These are phyloP conservation scores for Salminus brasiliensis DNA, from an alignment of 2,113 vertebrate species.

Conservation along the genomic window DNA sequence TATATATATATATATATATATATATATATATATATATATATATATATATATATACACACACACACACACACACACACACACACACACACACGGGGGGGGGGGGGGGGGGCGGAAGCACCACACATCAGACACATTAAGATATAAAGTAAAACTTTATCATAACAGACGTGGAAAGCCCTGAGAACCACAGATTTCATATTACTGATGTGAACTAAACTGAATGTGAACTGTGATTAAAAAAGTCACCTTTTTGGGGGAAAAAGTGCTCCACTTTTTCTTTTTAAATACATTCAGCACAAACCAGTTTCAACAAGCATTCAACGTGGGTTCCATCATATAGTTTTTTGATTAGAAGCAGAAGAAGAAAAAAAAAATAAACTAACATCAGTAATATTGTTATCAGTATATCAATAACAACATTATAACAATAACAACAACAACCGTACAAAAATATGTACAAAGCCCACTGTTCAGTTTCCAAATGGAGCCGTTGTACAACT, in stretches of 20 bases:
- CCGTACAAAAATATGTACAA: constrained; percentile 82
- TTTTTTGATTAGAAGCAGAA: constrained; percentile 73
- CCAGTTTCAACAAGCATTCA: constrained; percentile 77
- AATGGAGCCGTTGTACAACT: constrained; percentile 75
- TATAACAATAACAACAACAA: constrained; percentile 69
- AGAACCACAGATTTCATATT: constrained; percentile 81
- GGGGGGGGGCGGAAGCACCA: no score
- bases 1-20: no score
- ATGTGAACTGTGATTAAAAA: constrained; percentile 60
- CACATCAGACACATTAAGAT: constrained; percentile 64
- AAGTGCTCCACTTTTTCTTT: constrained; percentile 80
- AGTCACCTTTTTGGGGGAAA: constrained; percentile 67
- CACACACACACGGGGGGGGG: no score
- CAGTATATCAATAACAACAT: constrained; percentile 69
- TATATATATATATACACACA: no score
- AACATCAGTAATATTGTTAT: constrained; percentile 78
- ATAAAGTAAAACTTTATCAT: constrained; percentile 83
- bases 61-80: no score
- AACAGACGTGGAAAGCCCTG: constrained; percentile 82
- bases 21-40: no score
- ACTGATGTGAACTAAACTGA: constrained; percentile 81
- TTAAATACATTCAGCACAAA: constrained; percentile 82
- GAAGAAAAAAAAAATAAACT: constrained; percentile 33
- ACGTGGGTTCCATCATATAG: constrained; percentile 67
- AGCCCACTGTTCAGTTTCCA: constrained; percentile 77